Evolutionary conservation across 2,888 invertebrate species (phyloP), one percentile per base, ranked within the genome.

Genomic region (Ormyrus rosae): DNA sequence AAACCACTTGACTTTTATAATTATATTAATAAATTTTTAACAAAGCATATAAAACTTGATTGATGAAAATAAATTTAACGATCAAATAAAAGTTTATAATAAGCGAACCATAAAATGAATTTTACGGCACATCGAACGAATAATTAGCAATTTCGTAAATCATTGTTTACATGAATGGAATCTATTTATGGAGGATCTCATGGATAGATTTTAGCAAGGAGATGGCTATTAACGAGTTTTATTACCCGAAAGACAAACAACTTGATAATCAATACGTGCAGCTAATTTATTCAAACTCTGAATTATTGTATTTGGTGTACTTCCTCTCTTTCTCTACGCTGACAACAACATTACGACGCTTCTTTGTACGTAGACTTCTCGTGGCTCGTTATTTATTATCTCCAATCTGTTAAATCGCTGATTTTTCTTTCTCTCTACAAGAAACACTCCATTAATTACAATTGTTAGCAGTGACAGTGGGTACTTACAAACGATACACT

Each of bases 281-380:
- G 48, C 61, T 80, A 75, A 55, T 80, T 80, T 80, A 80, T 80
- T 75, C 13, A 65, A 75, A 58, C 11, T 80, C 45, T 71, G 19
- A 80, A 67, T 75, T 80, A 80, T 80, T 80, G 74, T 61, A 75
- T 71, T 80, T 64, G 50, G 60, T 75, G 70, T 60, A 72, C n/a
- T 55, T 51, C 45, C 10, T 71, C 11, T 19, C 8, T 65, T 67
- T 7, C 45, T 8, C 7, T 61, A 67, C 67, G 63, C 50, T 45
- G 53, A 56, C 55, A 56, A 80, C 48, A 71, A 76, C 45, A 61
- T 56, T 46, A 46, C 51, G 10, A 55, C 19, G 61, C 5, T 61
- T 71, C 34, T 34, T 76, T 75, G 70, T 75, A 80, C 64, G 61
- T 56, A 56, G 67, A 61, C 69, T 74, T 6, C 58, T 56, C 50